Percentiles rank a stretch among this genome's conserved stretches.
Evolutionary conservation across 2,888 invertebrate genomes (phyloP).

Genomic region (Acrobasis repandana): DNA sequence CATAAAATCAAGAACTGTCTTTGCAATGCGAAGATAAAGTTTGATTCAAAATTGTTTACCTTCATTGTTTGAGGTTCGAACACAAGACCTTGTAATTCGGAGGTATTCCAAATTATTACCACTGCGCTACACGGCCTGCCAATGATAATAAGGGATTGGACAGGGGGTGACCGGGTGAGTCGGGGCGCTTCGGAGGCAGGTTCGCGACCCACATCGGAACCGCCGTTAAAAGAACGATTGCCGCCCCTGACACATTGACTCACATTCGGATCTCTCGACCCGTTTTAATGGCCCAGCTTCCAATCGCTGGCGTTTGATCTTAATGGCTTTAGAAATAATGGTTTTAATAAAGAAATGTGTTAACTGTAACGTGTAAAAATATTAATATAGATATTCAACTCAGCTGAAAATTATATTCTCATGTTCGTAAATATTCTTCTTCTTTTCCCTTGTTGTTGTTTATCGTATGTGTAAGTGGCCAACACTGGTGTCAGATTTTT

Average conservation of each 20-base stretch:
- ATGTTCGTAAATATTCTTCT: too few relatives aligned
- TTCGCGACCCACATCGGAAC: slow-evolving; percentile 52
- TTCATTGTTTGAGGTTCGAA: too few relatives aligned
- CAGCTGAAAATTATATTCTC: too few relatives aligned
- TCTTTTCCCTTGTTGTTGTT: too few relatives aligned
- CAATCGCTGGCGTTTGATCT: slow-evolving; percentile 38
- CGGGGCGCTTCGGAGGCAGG: slow-evolving; percentile 25
- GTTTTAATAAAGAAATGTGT: neutral
- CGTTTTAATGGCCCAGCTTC: slow-evolving; percentile 37
- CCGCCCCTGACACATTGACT: slow-evolving; percentile 65
- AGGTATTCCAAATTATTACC: neutral
- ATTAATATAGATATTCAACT: too few relatives aligned
- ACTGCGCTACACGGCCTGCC: neutral
- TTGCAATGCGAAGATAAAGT: too few relatives aligned
- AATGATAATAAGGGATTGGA: slow-evolving; percentile 33
- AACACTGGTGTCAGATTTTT: too few relatives aligned
- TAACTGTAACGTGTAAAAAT: too few relatives aligned
- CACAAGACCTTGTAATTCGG: neutral
- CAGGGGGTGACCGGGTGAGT: slow-evolving; percentile 10
- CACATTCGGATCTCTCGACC: slow-evolving; percentile 49
- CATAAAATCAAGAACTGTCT: too few relatives aligned
- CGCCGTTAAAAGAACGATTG: slow-evolving; percentile 36
- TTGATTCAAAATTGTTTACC: too few relatives aligned
- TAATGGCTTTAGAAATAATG: slow-evolving; percentile 29
- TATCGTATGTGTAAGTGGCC: too few relatives aligned